These are phyloP conservation scores for Argyresthia albistria DNA, from an alignment of 2,888 invertebrate species.

Conservation along the genomic window DNA sequence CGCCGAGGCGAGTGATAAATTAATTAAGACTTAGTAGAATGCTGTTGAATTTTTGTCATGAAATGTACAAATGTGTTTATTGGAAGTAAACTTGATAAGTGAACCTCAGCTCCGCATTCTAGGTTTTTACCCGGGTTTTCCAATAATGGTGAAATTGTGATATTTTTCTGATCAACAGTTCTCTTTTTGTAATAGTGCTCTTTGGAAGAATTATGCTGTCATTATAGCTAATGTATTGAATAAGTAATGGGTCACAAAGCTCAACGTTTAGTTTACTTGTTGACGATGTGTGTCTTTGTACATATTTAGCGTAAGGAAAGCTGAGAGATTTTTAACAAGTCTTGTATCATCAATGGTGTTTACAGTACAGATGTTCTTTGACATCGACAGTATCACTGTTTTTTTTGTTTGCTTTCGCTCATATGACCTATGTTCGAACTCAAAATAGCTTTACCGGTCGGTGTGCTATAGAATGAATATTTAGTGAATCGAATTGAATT, in stretches of 20 bases:
- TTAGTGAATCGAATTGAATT: too few species aligned
- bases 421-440: neutral
- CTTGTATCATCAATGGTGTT: too few species aligned
- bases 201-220: conserved; percentile 31
- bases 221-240: conserved; percentile 29
- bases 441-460: conserved; percentile 4
- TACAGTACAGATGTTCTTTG: too few species aligned
- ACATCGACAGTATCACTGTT: too few species aligned
- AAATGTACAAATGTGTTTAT: conserved; percentile 71
- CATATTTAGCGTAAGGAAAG: conserved; percentile 66
- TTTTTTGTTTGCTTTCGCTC: too few species aligned
- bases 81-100: conserved; percentile 68
- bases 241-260: conserved; percentile 57
- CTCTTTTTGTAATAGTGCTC: conserved; percentile 6
- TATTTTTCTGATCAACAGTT: conserved; percentile 49
- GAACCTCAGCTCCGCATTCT: conserved; percentile 58
- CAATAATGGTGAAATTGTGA: conserved; percentile 62
- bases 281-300: conserved; percentile 64
- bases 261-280: conserved; percentile 56
- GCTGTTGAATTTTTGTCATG: conserved; percentile 68
- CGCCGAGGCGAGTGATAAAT: conserved; percentile 42
- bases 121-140: conserved; percentile 56
- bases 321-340: conserved; percentile 45
- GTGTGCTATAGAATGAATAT: too few species aligned
- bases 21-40: conserved; percentile 59